These are phyloP conservation scores for Aphaenogaster floridana DNA, from an alignment of 1,140 invertebrate genomes.

Conservation along the genomic window DNA sequence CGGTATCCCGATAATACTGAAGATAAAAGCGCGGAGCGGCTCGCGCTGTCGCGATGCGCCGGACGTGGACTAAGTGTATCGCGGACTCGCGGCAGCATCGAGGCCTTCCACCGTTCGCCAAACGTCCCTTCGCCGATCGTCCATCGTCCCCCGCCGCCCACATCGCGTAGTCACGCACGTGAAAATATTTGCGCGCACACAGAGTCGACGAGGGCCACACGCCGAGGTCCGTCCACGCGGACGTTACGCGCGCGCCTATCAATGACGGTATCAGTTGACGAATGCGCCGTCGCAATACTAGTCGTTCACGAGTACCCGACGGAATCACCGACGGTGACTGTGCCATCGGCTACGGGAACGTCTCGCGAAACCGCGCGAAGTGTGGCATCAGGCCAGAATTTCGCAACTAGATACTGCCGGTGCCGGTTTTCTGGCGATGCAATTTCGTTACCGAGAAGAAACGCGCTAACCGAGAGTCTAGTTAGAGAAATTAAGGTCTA, in stretches of 20 bases:
- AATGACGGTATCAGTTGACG: conserved; percentile 42
- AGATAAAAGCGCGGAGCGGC: background rate
- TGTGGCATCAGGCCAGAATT: background rate
- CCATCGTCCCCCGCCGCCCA: background rate
- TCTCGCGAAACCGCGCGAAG: background rate
- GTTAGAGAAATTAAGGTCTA: background rate
- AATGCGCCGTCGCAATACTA: conserved; percentile 61
- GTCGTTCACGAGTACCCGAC: conserved; percentile 10
- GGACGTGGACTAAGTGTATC: conserved; percentile 41
- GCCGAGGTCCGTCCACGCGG: background rate
- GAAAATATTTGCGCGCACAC: conserved; percentile 46
- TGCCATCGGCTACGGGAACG: background rate
- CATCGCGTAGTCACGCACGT: conserved; percentile 30
- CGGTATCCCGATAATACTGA: conserved; percentile 9
- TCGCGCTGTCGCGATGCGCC: conserved; percentile 14
- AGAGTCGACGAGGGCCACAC: background rate
- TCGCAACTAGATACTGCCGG: background rate
- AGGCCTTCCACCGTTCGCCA: conserved; percentile 6
- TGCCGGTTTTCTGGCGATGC: background rate
- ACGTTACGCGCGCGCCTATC: conserved; percentile 41
- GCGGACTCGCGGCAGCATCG: background rate
- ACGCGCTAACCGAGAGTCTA: background rate
- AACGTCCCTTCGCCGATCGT: background rate
- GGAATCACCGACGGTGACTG: background rate
- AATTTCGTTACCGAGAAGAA: background rate